phyloP scores from a whole-genome alignment of 1,140 invertebrate species.

The Bombus affinis region DNA sequence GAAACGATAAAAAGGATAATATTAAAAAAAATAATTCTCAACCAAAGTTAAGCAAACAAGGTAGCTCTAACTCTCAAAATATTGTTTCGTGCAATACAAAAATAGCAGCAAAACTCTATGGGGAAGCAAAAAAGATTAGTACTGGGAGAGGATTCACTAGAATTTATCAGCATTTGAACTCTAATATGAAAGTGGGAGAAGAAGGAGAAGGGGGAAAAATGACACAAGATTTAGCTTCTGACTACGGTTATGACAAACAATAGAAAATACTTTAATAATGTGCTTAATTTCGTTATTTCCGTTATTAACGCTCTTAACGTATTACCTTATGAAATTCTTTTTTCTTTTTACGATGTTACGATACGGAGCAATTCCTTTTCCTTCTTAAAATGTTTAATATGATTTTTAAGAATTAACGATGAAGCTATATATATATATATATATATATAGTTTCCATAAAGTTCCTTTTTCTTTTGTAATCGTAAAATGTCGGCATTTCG shows the following conservation, averaged over 20 bases:
- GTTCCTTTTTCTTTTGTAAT: neutral
- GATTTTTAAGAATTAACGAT: neutral
- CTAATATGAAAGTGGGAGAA: neutral
- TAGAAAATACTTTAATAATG: neutral
- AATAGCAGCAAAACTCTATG: neutral
- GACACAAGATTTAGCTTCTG: neutral
- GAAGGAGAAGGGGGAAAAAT: neutral
- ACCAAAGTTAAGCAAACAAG: neutral
- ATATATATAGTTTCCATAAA: neutral
- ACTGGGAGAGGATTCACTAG: slow-evolving; percentile 29
- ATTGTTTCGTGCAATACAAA: neutral
- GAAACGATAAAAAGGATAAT: neutral
- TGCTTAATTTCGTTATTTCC: neutral
- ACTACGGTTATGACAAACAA: neutral
- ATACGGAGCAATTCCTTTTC: neutral
- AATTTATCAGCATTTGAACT: neutral
- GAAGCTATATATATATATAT: neutral
- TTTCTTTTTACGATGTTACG: neutral
- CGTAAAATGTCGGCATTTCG: neutral
- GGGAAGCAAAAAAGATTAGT: slow-evolving; percentile 5
- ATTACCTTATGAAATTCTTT: too few relatives aligned
- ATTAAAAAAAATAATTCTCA: too few relatives aligned
- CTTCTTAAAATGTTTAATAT: neutral
- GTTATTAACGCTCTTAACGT: neutral
- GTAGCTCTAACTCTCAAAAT: neutral